phyloP scores from a whole-genome alignment of 2,888 invertebrate species.

The Ophioninae sp. region DNA sequence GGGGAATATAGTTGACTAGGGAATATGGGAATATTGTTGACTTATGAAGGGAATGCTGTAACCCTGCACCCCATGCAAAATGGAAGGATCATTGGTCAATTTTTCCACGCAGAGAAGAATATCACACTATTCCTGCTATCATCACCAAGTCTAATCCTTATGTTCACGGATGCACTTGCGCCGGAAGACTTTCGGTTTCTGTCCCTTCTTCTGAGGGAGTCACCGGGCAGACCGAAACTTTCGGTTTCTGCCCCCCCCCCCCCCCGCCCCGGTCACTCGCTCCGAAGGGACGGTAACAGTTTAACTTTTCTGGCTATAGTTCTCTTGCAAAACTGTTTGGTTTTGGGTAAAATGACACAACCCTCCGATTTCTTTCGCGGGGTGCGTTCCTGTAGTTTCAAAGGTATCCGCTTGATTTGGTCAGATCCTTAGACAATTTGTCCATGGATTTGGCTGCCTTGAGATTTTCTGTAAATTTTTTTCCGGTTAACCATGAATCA shows the following conservation, averaged over 20 bases:
- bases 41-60: slow-evolving; percentile 35
- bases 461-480: slow-evolving; percentile 50
- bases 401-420: slow-evolving; percentile 32
- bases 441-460: slow-evolving; percentile 46
- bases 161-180: slow-evolving; percentile 42
- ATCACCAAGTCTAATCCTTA: slow-evolving; percentile 47
- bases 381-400: slow-evolving; percentile 28
- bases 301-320: slow-evolving; percentile 9
- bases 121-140: slow-evolving; percentile 36
- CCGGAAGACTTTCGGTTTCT: slow-evolving; percentile 45
- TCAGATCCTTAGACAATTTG: slow-evolving; percentile 49
- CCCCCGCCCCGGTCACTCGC: slow-evolving; percentile 26
- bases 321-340: slow-evolving; percentile 10
- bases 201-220: too few relatives aligned
- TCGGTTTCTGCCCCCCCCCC: slow-evolving; percentile 53
- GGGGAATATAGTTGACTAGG: too few relatives aligned
- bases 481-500: slow-evolving; percentile 32
- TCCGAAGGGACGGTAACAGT: slow-evolving; percentile 24
- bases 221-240: too few relatives aligned
- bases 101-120: slow-evolving; percentile 37
- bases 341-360: slow-evolving; percentile 27
- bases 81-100: slow-evolving; percentile 35
- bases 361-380: slow-evolving; percentile 45
- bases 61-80: slow-evolving; percentile 36
- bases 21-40: slow-evolving; percentile 17